Percentiles rank a stretch among this genome's conserved stretches.
These are phyloP conservation scores for Pollenia labialis DNA, from an alignment of 2,888 invertebrate genomes.

Conservation along the genomic window DNA sequence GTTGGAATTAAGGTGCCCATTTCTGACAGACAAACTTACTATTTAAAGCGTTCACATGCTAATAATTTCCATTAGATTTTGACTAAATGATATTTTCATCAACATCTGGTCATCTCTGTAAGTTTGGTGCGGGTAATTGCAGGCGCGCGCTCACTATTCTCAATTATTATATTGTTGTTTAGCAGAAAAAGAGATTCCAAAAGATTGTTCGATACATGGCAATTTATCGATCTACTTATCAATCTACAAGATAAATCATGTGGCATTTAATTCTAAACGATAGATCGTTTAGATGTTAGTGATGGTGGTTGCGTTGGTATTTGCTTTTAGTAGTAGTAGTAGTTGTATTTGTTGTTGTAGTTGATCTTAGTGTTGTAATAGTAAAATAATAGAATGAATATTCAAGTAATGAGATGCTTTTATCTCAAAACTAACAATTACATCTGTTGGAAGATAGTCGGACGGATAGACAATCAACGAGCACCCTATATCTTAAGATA, in stretches of 20 bases:
- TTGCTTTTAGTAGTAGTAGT: background rate
- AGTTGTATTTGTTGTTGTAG: background rate
- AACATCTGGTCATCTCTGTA: slow-evolving; percentile 39
- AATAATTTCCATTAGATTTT: background rate
- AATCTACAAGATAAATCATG: slow-evolving; percentile 84
- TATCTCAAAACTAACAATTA: slow-evolving; percentile 67
- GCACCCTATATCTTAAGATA: background rate
- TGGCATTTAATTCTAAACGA: slow-evolving; percentile 75
- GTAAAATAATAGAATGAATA: slow-evolving; percentile 35
- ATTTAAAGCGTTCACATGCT: too few relatives aligned
- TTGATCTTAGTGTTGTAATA: background rate
- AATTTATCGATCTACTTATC: slow-evolving; percentile 79
- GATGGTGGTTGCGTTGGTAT: slow-evolving; percentile 8
- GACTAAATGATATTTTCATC: background rate
- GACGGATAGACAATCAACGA: background rate
- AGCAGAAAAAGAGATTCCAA: slow-evolving; percentile 76
- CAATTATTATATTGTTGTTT: slow-evolving; percentile 61
- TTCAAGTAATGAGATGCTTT: slow-evolving; percentile 70
- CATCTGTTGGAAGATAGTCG: slow-evolving; percentile 59
- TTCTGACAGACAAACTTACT: background rate
- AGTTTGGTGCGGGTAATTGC: slow-evolving; percentile 52
- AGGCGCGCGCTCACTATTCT: slow-evolving; percentile 65
- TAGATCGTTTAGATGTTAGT: slow-evolving; percentile 71
- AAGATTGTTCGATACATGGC: slow-evolving; percentile 73
- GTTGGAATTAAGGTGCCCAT: slow-evolving; percentile 42